phyloP scores from a whole-genome alignment of 2,888 invertebrate species.

The Andrena marginata region DNA sequence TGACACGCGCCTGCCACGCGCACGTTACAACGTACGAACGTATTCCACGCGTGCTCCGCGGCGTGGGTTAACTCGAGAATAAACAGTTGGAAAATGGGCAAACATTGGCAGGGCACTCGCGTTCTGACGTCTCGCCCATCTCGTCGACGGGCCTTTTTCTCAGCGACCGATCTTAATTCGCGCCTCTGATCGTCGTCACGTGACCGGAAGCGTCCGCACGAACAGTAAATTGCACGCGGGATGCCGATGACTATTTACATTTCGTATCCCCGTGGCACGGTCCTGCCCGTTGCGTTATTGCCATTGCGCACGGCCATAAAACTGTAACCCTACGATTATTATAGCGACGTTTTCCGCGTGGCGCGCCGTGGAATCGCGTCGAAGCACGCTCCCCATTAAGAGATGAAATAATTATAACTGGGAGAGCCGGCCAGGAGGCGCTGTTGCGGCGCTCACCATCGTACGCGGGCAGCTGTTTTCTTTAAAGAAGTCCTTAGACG shows the following conservation, averaged over 20 bases:
- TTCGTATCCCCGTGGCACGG: not conserved
- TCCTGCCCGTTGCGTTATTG: conserved; percentile 26
- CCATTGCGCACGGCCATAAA: conserved; percentile 20
- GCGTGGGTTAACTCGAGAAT: conserved; percentile 68
- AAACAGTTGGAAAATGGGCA: conserved; percentile 74
- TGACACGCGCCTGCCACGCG: conserved; percentile 84
- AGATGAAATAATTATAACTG: conserved; percentile 57
- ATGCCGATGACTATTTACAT: conserved; percentile 45
- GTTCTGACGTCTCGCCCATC: conserved; percentile 42
- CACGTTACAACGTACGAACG: conserved; percentile 53
- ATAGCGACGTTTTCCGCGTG: conserved; percentile 28
- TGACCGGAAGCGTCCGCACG: conserved; percentile 11
- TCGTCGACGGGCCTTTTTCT: not conserved
- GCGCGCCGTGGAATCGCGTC: conserved; percentile 31
- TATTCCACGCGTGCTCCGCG: conserved; percentile 33
- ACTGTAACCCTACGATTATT: conserved; percentile 39
- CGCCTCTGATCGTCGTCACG: not conserved
- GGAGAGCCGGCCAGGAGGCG: conserved; percentile 10
- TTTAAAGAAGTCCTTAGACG: conserved; percentile 32
- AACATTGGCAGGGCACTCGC: conserved; percentile 72
- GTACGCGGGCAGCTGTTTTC: not conserved
- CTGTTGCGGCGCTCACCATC: not conserved
- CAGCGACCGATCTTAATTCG: not conserved
- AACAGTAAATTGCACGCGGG: conserved; percentile 22
- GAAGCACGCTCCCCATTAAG: conserved; percentile 41